A percentile compares a stretch with the other conserved stretches of the same genome.
These are phyloP conservation scores for Megaceryle maxima DNA, from an alignment of 2,113 vertebrate species.

Conservation along the genomic window DNA sequence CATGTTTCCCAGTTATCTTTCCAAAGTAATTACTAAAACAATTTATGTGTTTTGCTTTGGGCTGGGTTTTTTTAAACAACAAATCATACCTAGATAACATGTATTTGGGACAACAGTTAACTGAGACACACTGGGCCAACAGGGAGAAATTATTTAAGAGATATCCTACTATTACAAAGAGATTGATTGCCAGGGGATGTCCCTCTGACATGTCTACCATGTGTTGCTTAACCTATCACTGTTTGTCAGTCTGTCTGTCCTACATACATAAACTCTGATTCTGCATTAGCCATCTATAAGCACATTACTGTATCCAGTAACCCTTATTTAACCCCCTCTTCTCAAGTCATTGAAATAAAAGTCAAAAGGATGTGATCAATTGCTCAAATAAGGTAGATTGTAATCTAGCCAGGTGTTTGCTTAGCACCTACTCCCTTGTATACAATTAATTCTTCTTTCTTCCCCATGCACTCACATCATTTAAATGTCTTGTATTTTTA, in stretches of 20 bases:
- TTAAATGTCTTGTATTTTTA: not conserved
- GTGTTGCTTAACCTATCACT: not conserved
- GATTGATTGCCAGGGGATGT: not conserved
- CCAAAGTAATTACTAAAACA: not conserved
- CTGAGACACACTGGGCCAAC: not conserved
- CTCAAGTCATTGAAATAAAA: not conserved
- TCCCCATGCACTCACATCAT: not conserved
- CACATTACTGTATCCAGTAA: not conserved
- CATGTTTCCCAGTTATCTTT: not conserved
- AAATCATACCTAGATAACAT: not conserved
- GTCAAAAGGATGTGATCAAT: slow-evolving; percentile 32
- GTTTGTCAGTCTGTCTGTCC: not conserved
- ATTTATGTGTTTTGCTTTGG: not conserved
- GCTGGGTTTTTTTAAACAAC: not conserved
- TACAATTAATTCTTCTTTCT: slow-evolving; percentile 11
- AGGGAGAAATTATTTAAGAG: not conserved
- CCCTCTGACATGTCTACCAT: not conserved
- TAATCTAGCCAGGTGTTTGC: slow-evolving; percentile 42
- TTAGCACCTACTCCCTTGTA: not conserved
- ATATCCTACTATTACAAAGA: not conserved
- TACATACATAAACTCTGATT: not conserved
- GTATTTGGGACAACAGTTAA: not conserved
- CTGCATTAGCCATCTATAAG: not conserved
- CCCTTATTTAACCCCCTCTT: slow-evolving; percentile 15
- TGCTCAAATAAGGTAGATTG: slow-evolving; percentile 38